phyloP scores from a whole-genome alignment of 1,140 invertebrate genomes.

The Mesaphorura yosii region DNA sequence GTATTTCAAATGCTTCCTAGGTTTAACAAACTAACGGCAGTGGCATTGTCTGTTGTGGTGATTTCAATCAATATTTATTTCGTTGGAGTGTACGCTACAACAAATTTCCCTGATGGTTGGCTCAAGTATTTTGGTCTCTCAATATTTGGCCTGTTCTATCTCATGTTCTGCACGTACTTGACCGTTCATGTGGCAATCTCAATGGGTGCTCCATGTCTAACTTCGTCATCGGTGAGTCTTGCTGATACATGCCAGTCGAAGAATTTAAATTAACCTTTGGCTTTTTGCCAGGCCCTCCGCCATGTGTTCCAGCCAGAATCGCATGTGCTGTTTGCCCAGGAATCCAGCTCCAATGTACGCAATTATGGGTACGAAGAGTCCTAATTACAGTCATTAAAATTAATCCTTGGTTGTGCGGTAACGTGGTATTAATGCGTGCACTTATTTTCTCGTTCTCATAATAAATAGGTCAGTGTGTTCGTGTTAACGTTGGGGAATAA shows the following conservation, averaged over 20 bases:
- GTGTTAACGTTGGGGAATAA: no score
- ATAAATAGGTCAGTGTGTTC: no score
- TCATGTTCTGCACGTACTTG: slow-evolving; percentile 59
- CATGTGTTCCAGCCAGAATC: slow-evolving; percentile 1
- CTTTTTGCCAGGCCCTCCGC: not conserved
- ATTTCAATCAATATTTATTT: slow-evolving; percentile 75
- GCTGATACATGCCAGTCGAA: not conserved
- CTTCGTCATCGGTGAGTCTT: slow-evolving; percentile 2
- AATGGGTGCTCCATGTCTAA: slow-evolving; percentile 42
- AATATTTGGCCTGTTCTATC: slow-evolving; percentile 51
- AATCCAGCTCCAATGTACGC: not conserved
- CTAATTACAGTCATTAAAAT: no score
- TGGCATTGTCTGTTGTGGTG: slow-evolving; percentile 53
- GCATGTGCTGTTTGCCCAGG: no score
- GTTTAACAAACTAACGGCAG: slow-evolving; percentile 54
- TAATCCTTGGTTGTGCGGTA: no score
- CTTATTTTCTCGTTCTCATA: no score
- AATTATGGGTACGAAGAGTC: slow-evolving; percentile 29
- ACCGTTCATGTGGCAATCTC: slow-evolving; percentile 52
- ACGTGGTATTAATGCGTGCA: no score
- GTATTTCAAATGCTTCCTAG: slow-evolving; percentile 47
- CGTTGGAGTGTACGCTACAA: slow-evolving; percentile 50
- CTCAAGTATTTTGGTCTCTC: slow-evolving; percentile 43
- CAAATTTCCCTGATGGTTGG: slow-evolving; percentile 40
- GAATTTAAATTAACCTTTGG: not conserved